Evolutionary conservation across 2,113 vertebrate genomes (phyloP).

Genomic region (Prunella fulvescens): DNA sequence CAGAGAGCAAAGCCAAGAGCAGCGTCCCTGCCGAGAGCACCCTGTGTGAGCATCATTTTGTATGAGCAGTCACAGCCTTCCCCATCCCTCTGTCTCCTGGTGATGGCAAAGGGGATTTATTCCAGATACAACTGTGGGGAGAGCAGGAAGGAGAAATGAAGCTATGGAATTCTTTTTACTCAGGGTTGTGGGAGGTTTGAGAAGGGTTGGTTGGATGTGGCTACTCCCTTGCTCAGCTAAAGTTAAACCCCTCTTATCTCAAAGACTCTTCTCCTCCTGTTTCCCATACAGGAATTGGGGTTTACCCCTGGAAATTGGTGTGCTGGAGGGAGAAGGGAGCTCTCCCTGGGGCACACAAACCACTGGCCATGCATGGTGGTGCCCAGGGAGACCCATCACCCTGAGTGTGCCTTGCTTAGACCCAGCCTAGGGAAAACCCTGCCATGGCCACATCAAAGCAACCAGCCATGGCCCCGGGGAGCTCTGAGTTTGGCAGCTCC

Average conservation of each 20-base stretch:
- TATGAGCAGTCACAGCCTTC: neutral
- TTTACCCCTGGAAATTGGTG: neutral
- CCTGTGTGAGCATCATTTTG: fast-evolving
- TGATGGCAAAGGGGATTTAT: neutral
- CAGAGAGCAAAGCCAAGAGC: neutral
- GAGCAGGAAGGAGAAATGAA: neutral
- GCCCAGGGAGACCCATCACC: neutral
- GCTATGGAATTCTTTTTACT: neutral
- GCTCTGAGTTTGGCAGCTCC: neutral
- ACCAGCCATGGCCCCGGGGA: neutral
- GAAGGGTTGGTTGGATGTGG: neutral
- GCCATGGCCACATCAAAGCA: fast-evolving
- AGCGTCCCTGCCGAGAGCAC: neutral
- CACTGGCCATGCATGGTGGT: fast-evolving
- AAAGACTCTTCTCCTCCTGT: fast-evolving
- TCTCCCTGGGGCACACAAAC: neutral
- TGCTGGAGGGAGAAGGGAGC: neutral
- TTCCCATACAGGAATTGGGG: neutral
- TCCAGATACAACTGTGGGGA: neutral
- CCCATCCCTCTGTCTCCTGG: neutral
- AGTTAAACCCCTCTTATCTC: neutral
- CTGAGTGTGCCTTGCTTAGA: neutral
- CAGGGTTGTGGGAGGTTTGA: neutral
- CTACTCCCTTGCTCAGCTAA: neutral
- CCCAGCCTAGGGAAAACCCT: neutral